Percentiles rank a stretch among this genome's conserved stretches.
phyloP scores from a whole-genome alignment of 2,888 invertebrate genomes.

The Cecidostiba fungosa region DNA sequence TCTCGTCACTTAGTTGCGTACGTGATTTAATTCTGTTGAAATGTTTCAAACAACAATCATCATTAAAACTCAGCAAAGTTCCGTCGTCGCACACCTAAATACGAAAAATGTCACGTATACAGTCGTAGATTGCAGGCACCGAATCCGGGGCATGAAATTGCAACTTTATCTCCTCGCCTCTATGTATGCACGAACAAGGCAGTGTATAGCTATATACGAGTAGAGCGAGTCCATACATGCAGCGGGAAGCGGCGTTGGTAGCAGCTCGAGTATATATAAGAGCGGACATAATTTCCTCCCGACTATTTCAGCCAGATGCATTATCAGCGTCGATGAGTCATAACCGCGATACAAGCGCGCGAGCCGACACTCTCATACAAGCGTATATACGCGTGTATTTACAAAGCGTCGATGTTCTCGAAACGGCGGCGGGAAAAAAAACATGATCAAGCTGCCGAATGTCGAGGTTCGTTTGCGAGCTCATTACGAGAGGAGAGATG shows the following conservation, averaged over 20 bases:
- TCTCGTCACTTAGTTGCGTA: too few relatives aligned
- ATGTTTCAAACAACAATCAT: not conserved
- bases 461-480: not conserved
- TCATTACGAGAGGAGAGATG: not conserved
- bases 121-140: not conserved
- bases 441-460: not conserved
- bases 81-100: not conserved
- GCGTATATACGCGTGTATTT: not conserved
- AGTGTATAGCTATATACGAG: not conserved
- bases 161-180: constrained; percentile 12
- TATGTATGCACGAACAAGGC: not conserved
- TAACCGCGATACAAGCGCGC: constrained; percentile 16
- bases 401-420: not conserved
- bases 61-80: not conserved
- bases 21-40: not conserved
- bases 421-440: not conserved
- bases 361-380: constrained; percentile 8
- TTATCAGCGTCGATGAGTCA: constrained; percentile 60
- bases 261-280: not conserved
- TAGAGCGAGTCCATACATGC: not conserved
- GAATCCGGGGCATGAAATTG: constrained; percentile 32
- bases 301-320: constrained; percentile 53
- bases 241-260: not conserved
- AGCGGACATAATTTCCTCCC: constrained; percentile 55
- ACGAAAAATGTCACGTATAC: not conserved